phyloP scores from a whole-genome alignment of 2,797 vertebrate species.

The Enteromius radiatus region DNA sequence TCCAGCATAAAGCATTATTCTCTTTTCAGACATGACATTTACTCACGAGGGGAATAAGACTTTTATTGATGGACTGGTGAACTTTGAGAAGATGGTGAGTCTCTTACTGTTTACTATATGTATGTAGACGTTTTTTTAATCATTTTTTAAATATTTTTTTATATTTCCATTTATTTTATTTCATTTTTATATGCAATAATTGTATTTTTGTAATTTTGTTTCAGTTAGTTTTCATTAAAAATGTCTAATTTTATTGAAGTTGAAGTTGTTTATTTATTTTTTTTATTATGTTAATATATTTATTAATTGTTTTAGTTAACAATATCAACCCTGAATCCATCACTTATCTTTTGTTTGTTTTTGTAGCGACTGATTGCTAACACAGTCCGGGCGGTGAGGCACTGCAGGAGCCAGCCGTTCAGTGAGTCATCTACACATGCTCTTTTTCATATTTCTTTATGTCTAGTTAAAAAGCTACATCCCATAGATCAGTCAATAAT shows the following conservation, averaged over 20 bases:
- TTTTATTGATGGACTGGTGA: slow-evolving; percentile 91
- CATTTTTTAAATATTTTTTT: too few species aligned
- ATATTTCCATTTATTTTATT: not conserved
- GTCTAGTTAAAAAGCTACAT: slow-evolving; percentile 3
- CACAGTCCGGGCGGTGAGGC: slow-evolving; percentile 91
- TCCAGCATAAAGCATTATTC: not conserved
- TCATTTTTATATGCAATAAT: not conserved
- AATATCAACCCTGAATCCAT: not conserved
- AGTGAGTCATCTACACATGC: slow-evolving; percentile 81
- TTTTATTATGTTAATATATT: not conserved
- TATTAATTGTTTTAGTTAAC: not conserved
- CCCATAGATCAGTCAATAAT: not conserved
- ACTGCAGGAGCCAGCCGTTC: slow-evolving; percentile 93
- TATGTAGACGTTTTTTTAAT: not conserved
- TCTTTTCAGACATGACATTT: slow-evolving; percentile 92
- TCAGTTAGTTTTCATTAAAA: not conserved
- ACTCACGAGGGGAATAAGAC: slow-evolving; percentile 99
- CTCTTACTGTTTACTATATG: slow-evolving; percentile 46
- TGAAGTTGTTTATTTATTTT: not conserved
- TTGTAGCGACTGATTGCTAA: slow-evolving; percentile 93
- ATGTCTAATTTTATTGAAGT: not conserved
- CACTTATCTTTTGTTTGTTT: slow-evolving; percentile 29
- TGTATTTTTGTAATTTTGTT: too few species aligned
- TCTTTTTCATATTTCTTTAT: not conserved
- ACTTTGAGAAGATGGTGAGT: slow-evolving; percentile 99